Conservation (phyloP, 2,113 vertebrate species). For the Microcebus ravelobensis region DNA sequence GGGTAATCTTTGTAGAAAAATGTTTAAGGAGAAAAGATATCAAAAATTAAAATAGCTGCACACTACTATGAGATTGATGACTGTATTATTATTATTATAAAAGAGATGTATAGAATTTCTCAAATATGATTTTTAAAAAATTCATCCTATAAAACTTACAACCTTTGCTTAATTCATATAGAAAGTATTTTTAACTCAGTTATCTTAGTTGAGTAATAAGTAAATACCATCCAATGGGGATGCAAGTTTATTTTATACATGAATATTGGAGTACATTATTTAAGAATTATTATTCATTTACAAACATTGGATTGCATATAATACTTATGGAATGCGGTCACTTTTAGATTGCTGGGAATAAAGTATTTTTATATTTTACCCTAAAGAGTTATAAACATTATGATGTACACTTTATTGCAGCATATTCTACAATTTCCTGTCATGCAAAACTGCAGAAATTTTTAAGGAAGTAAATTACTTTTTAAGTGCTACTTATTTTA, state of each 20-base stretch:
- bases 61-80: background rate
- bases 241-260: background rate
- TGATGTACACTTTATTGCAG: background rate
- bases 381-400: background rate
- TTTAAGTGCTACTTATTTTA: background rate
- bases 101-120: background rate
- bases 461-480: background rate
- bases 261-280: conserved; percentile 35
- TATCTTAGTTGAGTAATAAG: background rate
- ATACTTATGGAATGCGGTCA: background rate
- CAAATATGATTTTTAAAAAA: background rate
- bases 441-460: background rate
- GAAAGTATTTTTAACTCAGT: background rate
- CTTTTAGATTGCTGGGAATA: background rate
- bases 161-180: background rate
- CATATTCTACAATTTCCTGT: background rate
- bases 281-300: conserved; percentile 56
- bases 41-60: background rate
- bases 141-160: background rate
- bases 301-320: background rate
- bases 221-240: background rate
- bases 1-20: background rate
- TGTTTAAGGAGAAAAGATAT: conserved; percentile 5
- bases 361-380: conserved; percentile 4
- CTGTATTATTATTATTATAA: background rate